Evolutionary conservation across 2,888 invertebrate genomes (phyloP).

Genomic region (Idaea biselata): DNA sequence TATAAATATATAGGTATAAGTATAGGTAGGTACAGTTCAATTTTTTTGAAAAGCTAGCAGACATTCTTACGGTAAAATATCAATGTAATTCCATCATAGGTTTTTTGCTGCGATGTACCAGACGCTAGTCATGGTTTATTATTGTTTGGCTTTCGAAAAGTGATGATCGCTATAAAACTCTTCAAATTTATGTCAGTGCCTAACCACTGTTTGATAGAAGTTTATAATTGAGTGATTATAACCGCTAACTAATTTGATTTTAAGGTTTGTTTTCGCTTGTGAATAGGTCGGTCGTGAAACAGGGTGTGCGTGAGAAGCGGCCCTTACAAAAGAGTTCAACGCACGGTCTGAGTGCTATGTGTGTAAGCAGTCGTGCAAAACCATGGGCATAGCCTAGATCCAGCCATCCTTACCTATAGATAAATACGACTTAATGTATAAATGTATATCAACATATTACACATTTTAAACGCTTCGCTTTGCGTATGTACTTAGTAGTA

Average conservation of each 20-base stretch:
- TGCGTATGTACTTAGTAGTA: too few species aligned
- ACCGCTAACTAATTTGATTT: constrained; percentile 45
- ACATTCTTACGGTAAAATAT: neutral
- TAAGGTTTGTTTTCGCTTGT: constrained; percentile 48
- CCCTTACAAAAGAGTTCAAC: constrained; percentile 80
- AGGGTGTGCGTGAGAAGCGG: constrained; percentile 60
- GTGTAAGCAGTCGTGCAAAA: constrained; percentile 58
- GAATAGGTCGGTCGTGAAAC: constrained; percentile 28
- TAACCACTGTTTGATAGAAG: constrained; percentile 49
- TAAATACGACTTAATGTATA: neutral
- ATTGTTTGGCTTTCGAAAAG: constrained; percentile 34
- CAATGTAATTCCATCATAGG: neutral
- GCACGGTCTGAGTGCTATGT: constrained; percentile 65
- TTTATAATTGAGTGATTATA: constrained; percentile 40
- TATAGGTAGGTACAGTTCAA: neutral
- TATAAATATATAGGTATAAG: neutral
- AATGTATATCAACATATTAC: too few species aligned
- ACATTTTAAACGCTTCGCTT: too few species aligned
- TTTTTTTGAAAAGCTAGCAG: neutral
- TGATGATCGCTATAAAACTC: constrained; percentile 49
- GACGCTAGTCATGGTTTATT: constrained; percentile 56
- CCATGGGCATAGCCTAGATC: constrained; percentile 42
- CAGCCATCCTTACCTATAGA: constrained; percentile 18
- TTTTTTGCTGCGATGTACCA: constrained; percentile 38
- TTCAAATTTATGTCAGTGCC: constrained; percentile 26